Percentiles rank a stretch among this genome's conserved stretches.
phyloP scores from a whole-genome alignment of 1,140 invertebrate species.

The Lepidurus packardi region DNA sequence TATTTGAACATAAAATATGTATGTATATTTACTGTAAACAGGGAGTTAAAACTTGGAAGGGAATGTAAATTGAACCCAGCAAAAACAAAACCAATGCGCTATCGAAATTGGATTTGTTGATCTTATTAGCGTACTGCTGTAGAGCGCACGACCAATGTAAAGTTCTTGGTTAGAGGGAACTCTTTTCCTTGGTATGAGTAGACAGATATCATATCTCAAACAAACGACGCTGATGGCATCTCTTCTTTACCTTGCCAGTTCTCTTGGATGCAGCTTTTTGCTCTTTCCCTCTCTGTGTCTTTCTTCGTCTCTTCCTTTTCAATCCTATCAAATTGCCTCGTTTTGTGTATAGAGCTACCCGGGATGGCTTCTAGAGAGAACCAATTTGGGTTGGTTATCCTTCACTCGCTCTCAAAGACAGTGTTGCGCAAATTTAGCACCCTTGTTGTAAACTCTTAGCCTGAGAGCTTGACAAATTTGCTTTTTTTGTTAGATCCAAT shows the following conservation, averaged over 20 bases:
- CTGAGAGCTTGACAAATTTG: conserved; percentile 3
- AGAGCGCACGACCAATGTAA: background rate
- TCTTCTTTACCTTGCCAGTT: background rate
- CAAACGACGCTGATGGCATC: conserved; percentile 14
- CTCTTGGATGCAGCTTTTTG: background rate
- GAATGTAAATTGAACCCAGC: background rate
- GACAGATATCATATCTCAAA: conserved; percentile 7
- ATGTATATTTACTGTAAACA: background rate
- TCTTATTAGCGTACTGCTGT: background rate
- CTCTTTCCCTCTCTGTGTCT: background rate
- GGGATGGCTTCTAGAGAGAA: background rate
- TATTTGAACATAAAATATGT: background rate
- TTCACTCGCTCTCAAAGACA: conserved; percentile 21
- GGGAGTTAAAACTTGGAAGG: background rate
- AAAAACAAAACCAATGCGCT: background rate
- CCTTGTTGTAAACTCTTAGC: conserved; percentile 6
- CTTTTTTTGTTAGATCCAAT: background rate
- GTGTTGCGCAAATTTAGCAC: background rate
- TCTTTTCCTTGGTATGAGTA: background rate
- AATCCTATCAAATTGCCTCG: conserved; percentile 5
- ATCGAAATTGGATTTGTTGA: background rate
- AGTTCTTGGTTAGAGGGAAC: background rate
- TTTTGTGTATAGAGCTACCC: conserved; percentile 4
- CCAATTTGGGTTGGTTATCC: conserved; percentile 2
- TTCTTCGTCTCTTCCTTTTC: background rate